These are phyloP conservation scores for Trachops cirrhosus DNA, from an alignment of 2,797 vertebrate genomes.

Conservation along the genomic window DNA sequence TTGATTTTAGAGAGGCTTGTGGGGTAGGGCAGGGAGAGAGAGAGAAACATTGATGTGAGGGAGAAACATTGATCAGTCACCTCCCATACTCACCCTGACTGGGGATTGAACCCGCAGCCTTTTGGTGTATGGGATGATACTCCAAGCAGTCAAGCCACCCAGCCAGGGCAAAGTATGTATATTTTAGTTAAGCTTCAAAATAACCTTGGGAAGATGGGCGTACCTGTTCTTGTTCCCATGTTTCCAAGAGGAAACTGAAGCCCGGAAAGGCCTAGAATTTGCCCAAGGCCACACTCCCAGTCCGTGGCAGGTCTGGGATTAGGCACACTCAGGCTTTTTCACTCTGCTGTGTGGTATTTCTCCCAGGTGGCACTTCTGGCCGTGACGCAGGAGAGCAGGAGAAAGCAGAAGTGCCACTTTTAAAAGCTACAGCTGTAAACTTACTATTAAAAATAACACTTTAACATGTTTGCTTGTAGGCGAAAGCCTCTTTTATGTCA, in stretches of 20 bases:
- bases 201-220: background rate
- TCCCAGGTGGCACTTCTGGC: background rate
- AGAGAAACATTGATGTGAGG: background rate
- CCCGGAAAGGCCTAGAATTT: background rate
- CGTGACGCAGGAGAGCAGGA: background rate
- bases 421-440: background rate
- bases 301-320: background rate
- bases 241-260: slow-evolving; percentile 26
- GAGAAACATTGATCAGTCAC: background rate
- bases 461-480: slow-evolving; percentile 13
- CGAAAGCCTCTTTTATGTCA: background rate
- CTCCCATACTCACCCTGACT: background rate
- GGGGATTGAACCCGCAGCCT: background rate
- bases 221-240: background rate
- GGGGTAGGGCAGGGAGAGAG: background rate
- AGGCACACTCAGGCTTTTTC: background rate
- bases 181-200: background rate
- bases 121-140: background rate
- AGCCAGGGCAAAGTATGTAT: background rate
- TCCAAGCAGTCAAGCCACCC: background rate
- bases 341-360: background rate
- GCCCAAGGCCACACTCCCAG: background rate
- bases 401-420: slow-evolving; percentile 11
- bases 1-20: background rate
- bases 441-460: slow-evolving; percentile 32